Evolutionary conservation across 2,113 vertebrate genomes (phyloP), one percentile per base, ranked within the genome.

Genomic region (Zingel zingel): DNA sequence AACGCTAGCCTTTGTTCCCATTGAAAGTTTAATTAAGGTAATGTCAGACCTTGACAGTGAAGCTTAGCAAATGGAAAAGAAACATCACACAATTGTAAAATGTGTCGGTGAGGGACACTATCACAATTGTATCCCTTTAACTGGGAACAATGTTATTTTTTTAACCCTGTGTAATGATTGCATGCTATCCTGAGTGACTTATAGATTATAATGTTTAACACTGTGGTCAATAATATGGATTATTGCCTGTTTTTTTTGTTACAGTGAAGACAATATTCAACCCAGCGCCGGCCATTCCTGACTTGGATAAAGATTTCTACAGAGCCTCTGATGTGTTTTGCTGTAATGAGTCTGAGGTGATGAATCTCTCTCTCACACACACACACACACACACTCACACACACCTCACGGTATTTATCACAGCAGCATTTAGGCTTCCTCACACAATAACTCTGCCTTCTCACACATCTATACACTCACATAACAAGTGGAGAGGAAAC

Each of bases 281-380:
- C 93, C 97, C 98, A 15, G 98, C 98, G 16, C 98, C 98, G 12
- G 98, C 98, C 79, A 77, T 96, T 54, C 88, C 96, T 77, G 95
- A 97, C 91, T 92, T 99, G 89, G 96, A 98, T 86, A 85, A 95
- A 27, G 94, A 86, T 67, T 99, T 99, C 96, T 99, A 97, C 91
- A 81, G 83, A 65, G 87, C 94, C 76, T 97, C 98, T 0, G 96
- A 98, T 80, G 94, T 99, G 91, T 97, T 99, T 94, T 99, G 98
- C 96, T 99, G 98, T 95, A 99, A 99, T 82, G 98, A 99, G 93
- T 96, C 96, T 33, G 98, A 99, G 98, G 98, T 99, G 94, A 91
- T 76, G 71, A 83, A 64, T 78, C 82, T 79, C 89, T 79, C 50
- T 72, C 39, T 66, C 54, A 76, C 23, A 54, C 69, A 79, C 66